Percentiles rank a stretch among this genome's conserved stretches.
These are phyloP conservation scores for Talpa occidentalis DNA, from an alignment of 2,113 vertebrate species.

Conservation along the genomic window DNA sequence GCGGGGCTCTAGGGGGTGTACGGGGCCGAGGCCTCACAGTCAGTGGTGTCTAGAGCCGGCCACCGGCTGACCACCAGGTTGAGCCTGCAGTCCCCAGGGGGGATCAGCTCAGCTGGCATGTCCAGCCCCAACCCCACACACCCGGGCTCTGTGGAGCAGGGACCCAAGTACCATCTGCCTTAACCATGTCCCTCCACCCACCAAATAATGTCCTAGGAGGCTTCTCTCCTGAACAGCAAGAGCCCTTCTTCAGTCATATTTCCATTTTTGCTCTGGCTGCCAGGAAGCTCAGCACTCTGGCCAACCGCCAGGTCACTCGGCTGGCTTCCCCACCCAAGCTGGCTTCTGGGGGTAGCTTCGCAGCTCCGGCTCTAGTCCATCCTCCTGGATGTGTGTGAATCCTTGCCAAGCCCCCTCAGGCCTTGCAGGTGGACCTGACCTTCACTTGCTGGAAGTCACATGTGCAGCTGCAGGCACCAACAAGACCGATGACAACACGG, in stretches of 20 bases:
- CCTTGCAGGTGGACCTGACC: no score
- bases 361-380: background rate
- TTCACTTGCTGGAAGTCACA: fast-evolving
- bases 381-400: fast-evolving
- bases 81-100: background rate
- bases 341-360: background rate
- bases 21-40: background rate
- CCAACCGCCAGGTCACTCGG: fast-evolving
- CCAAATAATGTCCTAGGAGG: fast-evolving
- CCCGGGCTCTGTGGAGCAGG: background rate
- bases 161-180: background rate
- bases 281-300: background rate
- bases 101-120: no score
- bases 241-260: background rate
- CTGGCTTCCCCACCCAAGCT: background rate
- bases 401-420: background rate
- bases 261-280: background rate
- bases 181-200: background rate
- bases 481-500: background rate
- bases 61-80: no score
- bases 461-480: background rate
- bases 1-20: no score
- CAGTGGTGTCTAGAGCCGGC: no score
- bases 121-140: background rate
- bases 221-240: background rate